These are phyloP conservation scores for Ardeotis arabs DNA, from an alignment of 2,113 vertebrate species.

Conservation along the genomic window DNA sequence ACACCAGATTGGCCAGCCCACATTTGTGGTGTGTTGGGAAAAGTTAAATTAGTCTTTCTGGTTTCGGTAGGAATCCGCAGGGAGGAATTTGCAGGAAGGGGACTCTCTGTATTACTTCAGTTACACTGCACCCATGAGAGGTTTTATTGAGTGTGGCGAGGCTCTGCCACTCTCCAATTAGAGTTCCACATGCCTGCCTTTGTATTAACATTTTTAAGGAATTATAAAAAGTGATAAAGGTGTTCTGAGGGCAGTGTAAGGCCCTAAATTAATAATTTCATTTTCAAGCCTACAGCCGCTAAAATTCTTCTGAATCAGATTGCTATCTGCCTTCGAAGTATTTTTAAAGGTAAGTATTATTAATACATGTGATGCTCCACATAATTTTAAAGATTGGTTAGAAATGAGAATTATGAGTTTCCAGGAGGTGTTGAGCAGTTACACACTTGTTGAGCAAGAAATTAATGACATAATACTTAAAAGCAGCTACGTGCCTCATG, in stretches of 20 bases:
- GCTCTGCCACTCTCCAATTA: not conserved
- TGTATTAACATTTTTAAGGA: conserved; percentile 4
- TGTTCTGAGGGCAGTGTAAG: not conserved
- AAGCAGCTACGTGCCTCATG: not conserved
- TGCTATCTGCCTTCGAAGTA: not conserved
- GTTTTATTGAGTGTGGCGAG: not conserved
- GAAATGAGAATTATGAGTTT: not conserved
- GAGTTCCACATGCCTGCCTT: not conserved
- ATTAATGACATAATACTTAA: not conserved
- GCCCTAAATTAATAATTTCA: not conserved
- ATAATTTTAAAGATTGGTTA: not conserved
- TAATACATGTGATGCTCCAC: not conserved
- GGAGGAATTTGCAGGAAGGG: not conserved
- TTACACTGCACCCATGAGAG: not conserved
- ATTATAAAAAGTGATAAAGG: not conserved
- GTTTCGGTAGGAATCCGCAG: not conserved
- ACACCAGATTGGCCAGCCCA: not conserved
- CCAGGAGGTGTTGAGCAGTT: not conserved
- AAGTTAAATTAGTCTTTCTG: not conserved
- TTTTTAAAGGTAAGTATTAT: not conserved
- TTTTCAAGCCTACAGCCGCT: not conserved
- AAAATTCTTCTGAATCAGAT: not conserved
- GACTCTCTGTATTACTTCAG: not conserved
- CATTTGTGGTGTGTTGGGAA: not conserved
- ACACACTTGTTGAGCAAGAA: not conserved